Percentiles rank a stretch among this genome's conserved stretches.
Conservation (phyloP, 2,888 invertebrate species). For the Diaprepes abbreviatus region DNA sequence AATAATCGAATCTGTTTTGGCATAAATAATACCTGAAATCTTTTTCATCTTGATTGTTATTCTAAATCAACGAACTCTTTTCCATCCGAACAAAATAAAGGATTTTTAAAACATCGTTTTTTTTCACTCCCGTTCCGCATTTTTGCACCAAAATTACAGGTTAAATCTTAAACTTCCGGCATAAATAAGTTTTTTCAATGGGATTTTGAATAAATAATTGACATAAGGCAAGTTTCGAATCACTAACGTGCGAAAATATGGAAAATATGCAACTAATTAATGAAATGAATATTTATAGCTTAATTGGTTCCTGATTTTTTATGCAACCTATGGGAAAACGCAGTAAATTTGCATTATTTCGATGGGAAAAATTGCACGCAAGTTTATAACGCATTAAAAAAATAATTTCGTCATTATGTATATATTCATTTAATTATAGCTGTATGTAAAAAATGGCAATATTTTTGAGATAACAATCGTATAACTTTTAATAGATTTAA, state of each 20-base stretch:
- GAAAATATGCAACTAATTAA: neutral
- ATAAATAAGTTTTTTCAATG: neutral
- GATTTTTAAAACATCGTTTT: conserved; percentile 2
- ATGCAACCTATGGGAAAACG: neutral
- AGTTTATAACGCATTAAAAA: too few relatives aligned
- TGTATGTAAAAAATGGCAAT: too few relatives aligned
- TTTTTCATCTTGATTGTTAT: too few relatives aligned
- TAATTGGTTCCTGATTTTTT: conserved; percentile 1
- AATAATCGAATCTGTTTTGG: too few relatives aligned
- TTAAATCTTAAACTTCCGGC: conserved; percentile 5
- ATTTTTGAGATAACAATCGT: too few relatives aligned
- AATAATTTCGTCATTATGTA: too few relatives aligned
- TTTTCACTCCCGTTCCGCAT: conserved; percentile 5
- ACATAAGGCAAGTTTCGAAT: neutral
- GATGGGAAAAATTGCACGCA: too few relatives aligned
- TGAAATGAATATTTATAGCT: neutral
- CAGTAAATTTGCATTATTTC: too few relatives aligned
- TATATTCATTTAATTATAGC: too few relatives aligned
- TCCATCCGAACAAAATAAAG: neutral
- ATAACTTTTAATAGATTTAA: too few relatives aligned
- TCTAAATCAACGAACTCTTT: neutral
- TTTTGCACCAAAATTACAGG: conserved; percentile 2
- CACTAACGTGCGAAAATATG: conserved; percentile 7
- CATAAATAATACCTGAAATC: too few relatives aligned
- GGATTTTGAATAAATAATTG: neutral